Conservation (phyloP, 2,113 vertebrate genomes). For the Cavia porcellus region DNA sequence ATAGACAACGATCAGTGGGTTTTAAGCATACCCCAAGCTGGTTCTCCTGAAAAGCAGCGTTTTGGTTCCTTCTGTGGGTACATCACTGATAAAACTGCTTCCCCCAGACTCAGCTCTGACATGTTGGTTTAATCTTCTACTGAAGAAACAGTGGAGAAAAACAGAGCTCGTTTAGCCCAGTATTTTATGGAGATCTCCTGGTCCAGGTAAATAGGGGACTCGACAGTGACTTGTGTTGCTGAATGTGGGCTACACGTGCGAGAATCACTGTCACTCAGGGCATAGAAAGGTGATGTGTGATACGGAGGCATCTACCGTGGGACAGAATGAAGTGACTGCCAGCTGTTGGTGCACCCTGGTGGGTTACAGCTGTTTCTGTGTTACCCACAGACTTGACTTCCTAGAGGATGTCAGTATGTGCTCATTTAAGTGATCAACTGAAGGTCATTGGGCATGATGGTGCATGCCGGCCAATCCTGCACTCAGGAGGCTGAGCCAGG, state of each 20-base stretch:
- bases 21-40: conserved; percentile 3
- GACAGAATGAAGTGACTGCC: background rate
- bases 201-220: background rate
- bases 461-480: background rate
- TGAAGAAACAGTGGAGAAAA: background rate
- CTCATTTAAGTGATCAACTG: background rate
- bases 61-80: background rate
- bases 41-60: conserved; percentile 20
- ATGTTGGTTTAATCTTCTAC: background rate
- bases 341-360: too few relatives aligned
- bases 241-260: background rate
- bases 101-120: too few relatives aligned
- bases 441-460: background rate
- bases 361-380: background rate
- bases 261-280: background rate
- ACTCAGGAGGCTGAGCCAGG: background rate
- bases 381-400: background rate
- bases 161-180: background rate
- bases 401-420: background rate
- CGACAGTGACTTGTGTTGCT: background rate
- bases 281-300: background rate
- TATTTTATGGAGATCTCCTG: background rate
- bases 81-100: background rate
- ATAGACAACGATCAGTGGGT: background rate
- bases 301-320: background rate